phyloP scores from a whole-genome alignment of 1,140 invertebrate genomes.

The Orius insidiosus region DNA sequence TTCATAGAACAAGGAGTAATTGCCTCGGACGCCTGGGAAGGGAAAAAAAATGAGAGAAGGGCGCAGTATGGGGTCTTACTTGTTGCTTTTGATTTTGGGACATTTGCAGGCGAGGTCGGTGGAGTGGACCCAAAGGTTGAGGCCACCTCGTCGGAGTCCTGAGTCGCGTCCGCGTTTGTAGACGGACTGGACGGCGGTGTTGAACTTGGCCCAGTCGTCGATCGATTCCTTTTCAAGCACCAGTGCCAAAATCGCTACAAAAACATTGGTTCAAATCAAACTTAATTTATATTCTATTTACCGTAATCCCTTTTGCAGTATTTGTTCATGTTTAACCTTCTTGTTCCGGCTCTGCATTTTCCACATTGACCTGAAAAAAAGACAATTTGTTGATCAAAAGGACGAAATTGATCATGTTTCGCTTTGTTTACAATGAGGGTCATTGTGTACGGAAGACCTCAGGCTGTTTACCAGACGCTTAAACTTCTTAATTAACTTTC shows the following conservation, averaged over 20 bases:
- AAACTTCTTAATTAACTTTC: too few relatives aligned
- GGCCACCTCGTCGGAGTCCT: constrained; percentile 42
- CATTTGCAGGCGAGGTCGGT: constrained; percentile 82
- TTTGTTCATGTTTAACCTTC: constrained; percentile 81
- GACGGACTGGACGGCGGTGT: constrained; percentile 66
- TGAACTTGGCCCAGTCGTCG: constrained; percentile 64
- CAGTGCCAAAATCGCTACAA: constrained; percentile 70
- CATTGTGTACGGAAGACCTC: too few relatives aligned
- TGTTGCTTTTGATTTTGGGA: constrained; percentile 78
- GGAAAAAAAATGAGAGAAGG: too few relatives aligned
- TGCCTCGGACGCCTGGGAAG: too few relatives aligned
- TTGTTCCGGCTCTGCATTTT: constrained; percentile 73
- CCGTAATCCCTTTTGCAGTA: constrained; percentile 96
- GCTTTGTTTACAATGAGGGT: too few relatives aligned
- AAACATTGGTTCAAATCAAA: constrained; percentile 16
- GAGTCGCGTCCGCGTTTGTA: constrained; percentile 61
- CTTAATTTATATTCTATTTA: constrained; percentile 32
- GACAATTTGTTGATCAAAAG: constrained; percentile 2
- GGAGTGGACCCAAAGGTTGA: constrained; percentile 63
- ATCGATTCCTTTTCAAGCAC: constrained; percentile 58
- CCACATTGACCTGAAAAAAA: constrained; percentile 60
- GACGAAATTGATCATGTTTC: too few relatives aligned
- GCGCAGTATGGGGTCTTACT: constrained; percentile 35
- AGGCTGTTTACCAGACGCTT: too few relatives aligned
- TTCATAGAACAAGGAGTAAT: too few relatives aligned